Percentiles rank a stretch among this genome's conserved stretches.
These are phyloP conservation scores for Upupa epops DNA, from an alignment of 2,113 vertebrate species.

Conservation along the genomic window DNA sequence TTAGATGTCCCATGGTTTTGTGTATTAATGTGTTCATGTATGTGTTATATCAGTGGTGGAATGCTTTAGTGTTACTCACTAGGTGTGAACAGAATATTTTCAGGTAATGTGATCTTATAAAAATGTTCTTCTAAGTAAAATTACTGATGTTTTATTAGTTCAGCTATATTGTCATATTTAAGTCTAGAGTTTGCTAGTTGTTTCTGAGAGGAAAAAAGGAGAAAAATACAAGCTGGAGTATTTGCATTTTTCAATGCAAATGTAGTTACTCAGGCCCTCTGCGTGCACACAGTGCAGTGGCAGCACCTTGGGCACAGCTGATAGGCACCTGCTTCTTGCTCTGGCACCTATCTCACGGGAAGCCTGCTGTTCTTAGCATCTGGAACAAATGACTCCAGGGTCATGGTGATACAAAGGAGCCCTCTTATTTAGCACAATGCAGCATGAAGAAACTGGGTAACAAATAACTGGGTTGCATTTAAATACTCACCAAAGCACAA, in stretches of 20 bases:
- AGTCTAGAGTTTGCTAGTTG: neutral
- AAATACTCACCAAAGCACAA: neutral
- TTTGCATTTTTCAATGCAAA: neutral
- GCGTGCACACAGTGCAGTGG: fast-evolving
- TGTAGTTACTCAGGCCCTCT: fast-evolving
- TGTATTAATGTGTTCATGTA: neutral
- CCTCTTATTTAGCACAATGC: neutral
- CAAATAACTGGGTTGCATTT: neutral
- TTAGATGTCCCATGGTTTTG: neutral
- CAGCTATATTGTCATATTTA: neutral
- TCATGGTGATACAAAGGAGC: neutral
- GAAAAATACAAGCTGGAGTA: neutral
- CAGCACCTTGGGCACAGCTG: fast-evolving
- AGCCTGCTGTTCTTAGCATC: neutral
- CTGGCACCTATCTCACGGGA: neutral
- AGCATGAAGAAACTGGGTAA: neutral
- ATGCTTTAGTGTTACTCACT: neutral
- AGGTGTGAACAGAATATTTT: neutral
- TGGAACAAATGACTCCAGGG: neutral
- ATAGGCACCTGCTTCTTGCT: neutral
- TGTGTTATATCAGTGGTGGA: neutral
- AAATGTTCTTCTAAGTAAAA: neutral
- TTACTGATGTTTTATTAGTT: neutral
- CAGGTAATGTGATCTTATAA: neutral
- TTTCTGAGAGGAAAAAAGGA: neutral